Evolutionary conservation across 1,140 invertebrate species (phyloP).

Genomic region (Littorina saxatilis): DNA sequence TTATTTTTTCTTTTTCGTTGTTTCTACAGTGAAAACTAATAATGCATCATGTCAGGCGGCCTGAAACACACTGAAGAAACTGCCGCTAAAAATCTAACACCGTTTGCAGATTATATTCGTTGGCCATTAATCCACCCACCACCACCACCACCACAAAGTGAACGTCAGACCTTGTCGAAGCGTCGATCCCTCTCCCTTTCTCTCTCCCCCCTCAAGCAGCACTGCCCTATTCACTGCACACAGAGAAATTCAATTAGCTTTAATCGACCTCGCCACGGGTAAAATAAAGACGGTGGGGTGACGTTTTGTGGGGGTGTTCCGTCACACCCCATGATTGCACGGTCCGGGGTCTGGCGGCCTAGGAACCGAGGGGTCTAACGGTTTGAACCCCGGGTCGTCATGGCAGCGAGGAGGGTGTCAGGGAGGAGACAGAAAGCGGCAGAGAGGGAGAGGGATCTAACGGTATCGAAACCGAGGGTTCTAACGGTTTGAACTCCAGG

Average conservation of each 20-base stretch:
- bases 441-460: no score
- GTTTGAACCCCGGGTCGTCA: conserved; percentile 20
- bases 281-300: not conserved
- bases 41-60: no score
- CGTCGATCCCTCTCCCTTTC: not conserved
- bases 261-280: conserved; percentile 11
- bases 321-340: not conserved
- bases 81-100: no score
- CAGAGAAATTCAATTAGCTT: conserved; percentile 14
- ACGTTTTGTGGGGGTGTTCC: not conserved
- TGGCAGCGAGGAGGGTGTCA: not conserved
- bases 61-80: no score
- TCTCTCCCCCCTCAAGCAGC: not conserved
- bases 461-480: no score
- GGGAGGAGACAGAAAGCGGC: not conserved
- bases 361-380: conserved; percentile 4
- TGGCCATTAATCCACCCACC: no score
- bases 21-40: no score
- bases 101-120: no score
- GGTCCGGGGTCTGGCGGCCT: no score
- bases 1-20: no score
- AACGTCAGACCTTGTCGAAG: no score
- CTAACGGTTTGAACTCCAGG: conserved; percentile 17
- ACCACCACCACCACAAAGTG: no score
- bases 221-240: not conserved